Base-by-base conservation (phyloP, 1,140 invertebrate species). In the Grapholita molesta region DNA sequence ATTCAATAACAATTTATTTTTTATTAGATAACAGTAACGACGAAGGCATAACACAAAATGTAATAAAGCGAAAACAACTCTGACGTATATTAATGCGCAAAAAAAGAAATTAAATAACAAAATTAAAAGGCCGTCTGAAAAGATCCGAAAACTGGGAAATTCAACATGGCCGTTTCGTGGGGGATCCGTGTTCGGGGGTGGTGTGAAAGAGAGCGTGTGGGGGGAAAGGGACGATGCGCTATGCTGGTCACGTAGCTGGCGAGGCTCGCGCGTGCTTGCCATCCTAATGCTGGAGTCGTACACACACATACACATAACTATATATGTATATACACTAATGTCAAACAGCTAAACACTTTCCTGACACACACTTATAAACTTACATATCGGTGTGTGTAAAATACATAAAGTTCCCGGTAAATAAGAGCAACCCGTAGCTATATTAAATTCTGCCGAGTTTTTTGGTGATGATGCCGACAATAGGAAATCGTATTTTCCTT, bases 401-500 rank as follows among this genome's bases (percentile, higher is more conserved):
- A 88, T 82, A 90, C 82, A 90, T 87, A 89, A 88, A 90, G 85
- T 88, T 89, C 86, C 86, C 83, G 86, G 86, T 90, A 90, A 90
- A 90, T 90, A 90, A 86, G 79, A 76, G 72, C 82, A 74, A 79
- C 78, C 84, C 77, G 75, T 48, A 79, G 77, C 78, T 83, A 87
- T 90, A 90, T 90, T 90, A 89, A 90, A 90, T 90, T 90, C 84
- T 84, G 79, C 85, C 80, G 74, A 72, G 72, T 89, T 88, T 84
- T 83, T 86, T 73, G 76, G 77, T 77, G 80, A 79, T 81, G 79
- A 82, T 77, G 74, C 71, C 80, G 82, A 82, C 80, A 80, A 85
- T 80, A 77, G 78, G 77, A 84, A 84, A 84, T 83, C 81, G 78
- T 82, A 82, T 90, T 83, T 75, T 84, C 79, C 74, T 70, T 73